These are phyloP conservation scores for Rhagophthalmus giganteus DNA, from an alignment of 2,888 invertebrate species.

Conservation along the genomic window DNA sequence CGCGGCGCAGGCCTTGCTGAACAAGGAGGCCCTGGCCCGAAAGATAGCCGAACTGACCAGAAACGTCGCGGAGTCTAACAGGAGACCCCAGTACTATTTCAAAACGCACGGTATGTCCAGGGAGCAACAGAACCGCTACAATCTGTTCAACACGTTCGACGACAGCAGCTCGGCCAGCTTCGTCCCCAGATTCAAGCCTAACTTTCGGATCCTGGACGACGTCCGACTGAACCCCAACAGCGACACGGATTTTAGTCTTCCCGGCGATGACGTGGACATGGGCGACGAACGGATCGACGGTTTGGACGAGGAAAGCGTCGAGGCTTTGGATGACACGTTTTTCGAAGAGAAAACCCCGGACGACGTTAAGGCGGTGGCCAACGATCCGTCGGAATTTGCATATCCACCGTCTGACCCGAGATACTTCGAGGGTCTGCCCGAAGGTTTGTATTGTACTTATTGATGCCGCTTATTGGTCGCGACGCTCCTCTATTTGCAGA, in stretches of 20 bases:
- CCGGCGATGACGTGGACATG: constrained; percentile 24
- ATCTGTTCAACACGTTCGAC: constrained; percentile 8
- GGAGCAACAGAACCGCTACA: constrained; percentile 3
- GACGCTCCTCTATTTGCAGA: too few relatives aligned
- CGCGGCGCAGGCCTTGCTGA: constrained; percentile 9
- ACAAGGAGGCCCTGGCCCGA: constrained; percentile 15
- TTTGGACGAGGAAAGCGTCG: neutral
- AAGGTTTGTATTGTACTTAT: too few relatives aligned
- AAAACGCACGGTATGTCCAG: constrained; percentile 8
- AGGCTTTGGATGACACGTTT: neutral
- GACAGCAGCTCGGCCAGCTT: constrained; percentile 17
- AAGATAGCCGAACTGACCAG: constrained; percentile 16
- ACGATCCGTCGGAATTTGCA: constrained; percentile 50
- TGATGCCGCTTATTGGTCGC: too few relatives aligned
- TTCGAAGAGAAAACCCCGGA: constrained; percentile 28
- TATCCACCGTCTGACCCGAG: constrained; percentile 34
- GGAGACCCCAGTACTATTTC: constrained; percentile 21
- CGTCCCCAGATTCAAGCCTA: constrained; percentile 28
- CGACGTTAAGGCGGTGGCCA: constrained; percentile 34
- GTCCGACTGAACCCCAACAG: constrained; percentile 40
- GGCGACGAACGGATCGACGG: neutral
- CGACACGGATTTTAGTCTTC: constrained; percentile 42
- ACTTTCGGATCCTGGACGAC: constrained; percentile 41
- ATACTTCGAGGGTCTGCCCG: neutral
- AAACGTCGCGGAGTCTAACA: constrained; percentile 14